Evolutionary conservation across 2,797 vertebrate species (phyloP).

Genomic region (Melanogrammus aeglefinus): DNA sequence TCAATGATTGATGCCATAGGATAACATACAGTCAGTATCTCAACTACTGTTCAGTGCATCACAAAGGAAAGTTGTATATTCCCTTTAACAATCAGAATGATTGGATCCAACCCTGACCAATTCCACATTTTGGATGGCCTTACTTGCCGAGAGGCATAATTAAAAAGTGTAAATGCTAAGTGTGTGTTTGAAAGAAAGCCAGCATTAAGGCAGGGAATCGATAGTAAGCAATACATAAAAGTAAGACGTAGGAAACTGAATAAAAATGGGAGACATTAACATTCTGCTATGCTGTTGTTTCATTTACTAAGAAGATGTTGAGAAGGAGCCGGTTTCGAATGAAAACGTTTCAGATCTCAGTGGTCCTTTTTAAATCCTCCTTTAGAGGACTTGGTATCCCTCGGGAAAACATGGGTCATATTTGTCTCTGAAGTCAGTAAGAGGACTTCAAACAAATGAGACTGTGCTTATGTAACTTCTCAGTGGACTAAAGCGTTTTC

Average conservation of each 20-base stretch:
- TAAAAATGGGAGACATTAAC: not conserved
- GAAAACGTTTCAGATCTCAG: no score
- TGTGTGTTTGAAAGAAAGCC: not conserved
- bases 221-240: not conserved
- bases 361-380: no score
- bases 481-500: not conserved
- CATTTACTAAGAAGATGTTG: not conserved
- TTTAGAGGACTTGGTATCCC: no score
- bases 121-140: not conserved
- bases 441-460: not conserved
- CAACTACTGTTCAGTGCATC: not conserved
- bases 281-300: not conserved
- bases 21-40: not conserved
- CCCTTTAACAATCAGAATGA: not conserved
- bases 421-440: not conserved
- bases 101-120: not conserved
- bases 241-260: not conserved
- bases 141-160: not conserved
- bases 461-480: not conserved
- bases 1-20: no score
- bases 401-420: no score
- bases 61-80: not conserved
- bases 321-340: not conserved
- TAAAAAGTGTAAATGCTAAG: slow-evolving; percentile 1
- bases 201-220: not conserved